Evolutionary conservation across 2,113 vertebrate species (phyloP), one percentile per base, ranked within the genome.

Genomic region (Lathamus discolor): DNA sequence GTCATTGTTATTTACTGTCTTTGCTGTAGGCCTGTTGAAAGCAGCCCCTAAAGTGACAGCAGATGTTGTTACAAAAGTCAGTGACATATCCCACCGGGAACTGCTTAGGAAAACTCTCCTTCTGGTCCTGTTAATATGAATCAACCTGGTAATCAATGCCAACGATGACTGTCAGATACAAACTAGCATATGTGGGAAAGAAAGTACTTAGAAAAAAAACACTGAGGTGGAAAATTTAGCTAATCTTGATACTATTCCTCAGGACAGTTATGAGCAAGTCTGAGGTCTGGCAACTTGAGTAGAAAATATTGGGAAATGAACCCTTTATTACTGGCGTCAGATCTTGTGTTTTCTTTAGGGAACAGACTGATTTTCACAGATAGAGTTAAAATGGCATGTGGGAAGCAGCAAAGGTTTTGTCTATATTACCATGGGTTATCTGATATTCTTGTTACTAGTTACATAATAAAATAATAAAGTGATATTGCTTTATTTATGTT

Each of bases 61-160:
- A 80, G 18, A 51, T 49, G 37, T 55, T 92, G 63, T 83, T 93
- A 43, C 31, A 87, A 51, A 81, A 76, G 88, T 88, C 85, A 96
- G 76, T 67, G 89, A 91, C 76, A 73, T 52, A 81, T 81, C 79
- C 86, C 77, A 84, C 49, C 41, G 83, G 72, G 89, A 95, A 83
- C 39, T 73, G 84, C 57, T 70, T 63, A 77, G 69, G 61, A 95
- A 57, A 88, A 85, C 51, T 92, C 35, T 92, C 24, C 33, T 46
- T 93, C 79, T 96, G 67, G 95, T 95, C 41, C 67, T 46, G 44
- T 68, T 92, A 90, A 62, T 76, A 93, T 51, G 97, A 97, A 94
- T 93, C 83, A 92, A 79, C n/a, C 57, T 89, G 93, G 93, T 92
- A 95, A 88, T 92, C 88, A 93, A 87, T 86, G 86, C 89, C 93